Conservation (phyloP, 2,888 invertebrate genomes). For the Drosophila multiciliata region DNA sequence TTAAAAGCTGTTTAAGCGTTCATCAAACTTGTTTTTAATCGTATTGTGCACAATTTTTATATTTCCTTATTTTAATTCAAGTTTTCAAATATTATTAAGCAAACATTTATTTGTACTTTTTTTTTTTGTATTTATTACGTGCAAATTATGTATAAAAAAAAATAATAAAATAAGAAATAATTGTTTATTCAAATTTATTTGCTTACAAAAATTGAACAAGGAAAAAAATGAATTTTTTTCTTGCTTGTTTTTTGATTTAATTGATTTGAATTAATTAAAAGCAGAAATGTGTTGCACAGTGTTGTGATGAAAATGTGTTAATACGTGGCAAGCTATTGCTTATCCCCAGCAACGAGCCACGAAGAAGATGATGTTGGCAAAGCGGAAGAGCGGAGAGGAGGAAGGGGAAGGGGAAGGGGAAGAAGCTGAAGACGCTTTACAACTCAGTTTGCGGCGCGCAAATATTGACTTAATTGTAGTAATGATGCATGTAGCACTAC, state of each 20-base stretch:
- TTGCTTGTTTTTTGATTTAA: neutral
- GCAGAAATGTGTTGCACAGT: conserved; percentile 34
- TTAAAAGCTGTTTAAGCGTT: neutral
- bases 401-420: neutral
- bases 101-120: too few relatives aligned
- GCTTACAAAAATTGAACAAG: neutral
- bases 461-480: conserved; percentile 64
- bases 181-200: neutral
- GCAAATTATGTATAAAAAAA: neutral
- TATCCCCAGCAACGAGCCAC: conserved; percentile 17
- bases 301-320: conserved; percentile 65
- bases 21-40: neutral
- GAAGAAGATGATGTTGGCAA: neutral
- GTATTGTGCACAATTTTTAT: neutral
- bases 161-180: neutral
- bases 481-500: conserved; percentile 58
- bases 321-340: conserved; percentile 47
- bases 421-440: conserved; percentile 46
- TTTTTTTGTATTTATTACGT: too few relatives aligned
- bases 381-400: neutral
- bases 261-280: neutral
- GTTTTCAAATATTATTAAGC: neutral
- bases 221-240: neutral
- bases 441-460: conserved; percentile 57
- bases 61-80: neutral